Conservation (phyloP, 2,113 vertebrate genomes). For the Etheostoma spectabile region DNA sequence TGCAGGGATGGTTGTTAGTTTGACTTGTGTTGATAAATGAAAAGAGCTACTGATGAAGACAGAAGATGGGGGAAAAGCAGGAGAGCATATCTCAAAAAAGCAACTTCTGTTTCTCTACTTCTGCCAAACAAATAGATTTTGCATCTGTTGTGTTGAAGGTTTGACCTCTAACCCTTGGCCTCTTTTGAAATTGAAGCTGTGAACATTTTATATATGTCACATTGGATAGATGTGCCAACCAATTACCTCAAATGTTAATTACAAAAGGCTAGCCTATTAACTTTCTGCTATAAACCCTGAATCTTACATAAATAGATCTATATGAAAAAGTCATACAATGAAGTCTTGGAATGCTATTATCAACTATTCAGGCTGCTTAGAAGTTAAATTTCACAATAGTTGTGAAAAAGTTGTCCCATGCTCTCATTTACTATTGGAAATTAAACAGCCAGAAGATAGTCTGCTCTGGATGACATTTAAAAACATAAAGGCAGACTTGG, state of each 20-base stretch:
- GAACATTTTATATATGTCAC: not conserved
- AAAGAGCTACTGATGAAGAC: not conserved
- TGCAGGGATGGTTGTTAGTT: not conserved
- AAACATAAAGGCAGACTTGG: not conserved
- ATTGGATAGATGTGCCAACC: not conserved
- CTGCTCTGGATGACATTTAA: not conserved
- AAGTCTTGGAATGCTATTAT: not conserved
- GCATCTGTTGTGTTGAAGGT: not conserved
- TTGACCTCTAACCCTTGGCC: not conserved
- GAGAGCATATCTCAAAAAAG: not conserved
- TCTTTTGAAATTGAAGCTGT: not conserved
- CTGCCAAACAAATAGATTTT: not conserved
- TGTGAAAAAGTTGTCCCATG: not conserved
- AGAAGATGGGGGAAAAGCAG: not conserved
- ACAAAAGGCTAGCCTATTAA: not conserved
- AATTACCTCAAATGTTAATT: not conserved
- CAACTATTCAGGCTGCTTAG: not conserved
- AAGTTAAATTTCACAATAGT: not conserved
- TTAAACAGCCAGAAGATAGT: not conserved
- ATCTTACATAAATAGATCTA: not conserved
- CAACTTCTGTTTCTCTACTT: not conserved
- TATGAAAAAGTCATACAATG: not conserved
- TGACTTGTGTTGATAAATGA: conserved; percentile 11
- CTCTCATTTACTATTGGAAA: not conserved
- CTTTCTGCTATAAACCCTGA: not conserved